Conservation (phyloP, 1,140 invertebrate genomes). For the Drosophila sechellia region DNA sequence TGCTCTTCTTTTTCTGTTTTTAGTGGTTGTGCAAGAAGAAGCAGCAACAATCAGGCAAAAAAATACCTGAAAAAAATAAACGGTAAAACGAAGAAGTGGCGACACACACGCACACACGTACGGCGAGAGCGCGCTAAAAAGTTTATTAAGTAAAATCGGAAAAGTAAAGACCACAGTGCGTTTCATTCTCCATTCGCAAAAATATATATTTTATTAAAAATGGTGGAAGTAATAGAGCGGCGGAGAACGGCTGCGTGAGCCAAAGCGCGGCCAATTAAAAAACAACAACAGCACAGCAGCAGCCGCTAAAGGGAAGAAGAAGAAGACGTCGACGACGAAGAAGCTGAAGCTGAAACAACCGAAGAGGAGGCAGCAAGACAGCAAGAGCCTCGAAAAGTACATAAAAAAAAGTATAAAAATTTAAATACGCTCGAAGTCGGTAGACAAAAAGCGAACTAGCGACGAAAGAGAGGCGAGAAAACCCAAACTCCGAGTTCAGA, state of each 20-base stretch:
- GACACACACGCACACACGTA: slow-evolving; percentile 57
- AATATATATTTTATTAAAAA: slow-evolving; percentile 64
- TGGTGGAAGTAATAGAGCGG: slow-evolving; percentile 84
- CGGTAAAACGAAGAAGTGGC: slow-evolving; percentile 83
- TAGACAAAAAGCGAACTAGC: slow-evolving; percentile 45
- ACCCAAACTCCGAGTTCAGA: slow-evolving; percentile 32
- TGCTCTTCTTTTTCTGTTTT: slow-evolving; percentile 72
- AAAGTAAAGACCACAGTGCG: slow-evolving; percentile 55
- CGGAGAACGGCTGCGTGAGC: slow-evolving; percentile 84
- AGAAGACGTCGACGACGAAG: slow-evolving; percentile 39
- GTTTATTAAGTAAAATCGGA: slow-evolving; percentile 72
- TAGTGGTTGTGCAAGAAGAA: slow-evolving; percentile 83
- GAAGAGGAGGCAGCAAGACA: slow-evolving; percentile 36
- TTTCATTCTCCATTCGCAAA: slow-evolving; percentile 57
- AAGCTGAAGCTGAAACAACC: slow-evolving; percentile 25
- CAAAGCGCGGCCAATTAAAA: slow-evolving; percentile 78
- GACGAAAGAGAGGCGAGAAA: slow-evolving; percentile 41
- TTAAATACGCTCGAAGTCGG: slow-evolving; percentile 49
- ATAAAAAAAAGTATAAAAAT: slow-evolving; percentile 56
- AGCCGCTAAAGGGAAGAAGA: slow-evolving; percentile 28
- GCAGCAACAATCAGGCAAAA: slow-evolving; percentile 80
- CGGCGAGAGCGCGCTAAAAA: slow-evolving; percentile 75
- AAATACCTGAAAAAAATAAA: slow-evolving; percentile 84
- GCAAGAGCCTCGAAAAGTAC: slow-evolving; percentile 59
- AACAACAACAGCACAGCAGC: slow-evolving; percentile 60